phyloP scores from a whole-genome alignment of 2,888 invertebrate genomes.

The Melolontha melolontha region DNA sequence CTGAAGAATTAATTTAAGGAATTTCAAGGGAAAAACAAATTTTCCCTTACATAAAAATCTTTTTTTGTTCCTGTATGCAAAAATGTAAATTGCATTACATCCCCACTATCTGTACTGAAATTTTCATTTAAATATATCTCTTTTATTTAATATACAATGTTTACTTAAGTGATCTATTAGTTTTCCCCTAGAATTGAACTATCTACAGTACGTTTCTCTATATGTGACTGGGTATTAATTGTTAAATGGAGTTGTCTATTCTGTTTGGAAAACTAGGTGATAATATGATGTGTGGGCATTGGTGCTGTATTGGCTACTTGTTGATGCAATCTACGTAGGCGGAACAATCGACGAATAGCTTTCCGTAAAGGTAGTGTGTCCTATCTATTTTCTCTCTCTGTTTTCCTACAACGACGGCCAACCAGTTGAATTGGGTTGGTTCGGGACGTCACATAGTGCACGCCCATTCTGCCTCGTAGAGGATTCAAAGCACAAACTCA shows the following conservation, averaged over 20 bases:
- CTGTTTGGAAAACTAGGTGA: conserved; percentile 53
- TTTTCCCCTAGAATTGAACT: neutral
- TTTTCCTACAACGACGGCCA: conserved; percentile 61
- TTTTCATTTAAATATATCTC: neutral
- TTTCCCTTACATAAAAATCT: no score
- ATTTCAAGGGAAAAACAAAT: no score
- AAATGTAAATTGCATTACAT: no score
- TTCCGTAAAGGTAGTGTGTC: conserved; percentile 57
- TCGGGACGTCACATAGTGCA: conserved; percentile 23
- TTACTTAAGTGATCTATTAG: neutral
- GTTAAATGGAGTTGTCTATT: conserved; percentile 38
- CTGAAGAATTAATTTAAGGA: no score
- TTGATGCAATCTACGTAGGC: conserved; percentile 63
- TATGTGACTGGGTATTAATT: conserved; percentile 27
- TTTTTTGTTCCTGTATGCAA: no score
- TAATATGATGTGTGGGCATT: conserved; percentile 56
- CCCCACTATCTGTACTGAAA: no score
- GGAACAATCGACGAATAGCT: conserved; percentile 60
- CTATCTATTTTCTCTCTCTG: conserved; percentile 50
- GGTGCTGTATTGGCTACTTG: conserved; percentile 66
- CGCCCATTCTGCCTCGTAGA: conserved; percentile 27
- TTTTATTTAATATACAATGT: neutral
- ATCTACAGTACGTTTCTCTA: conserved; percentile 24
- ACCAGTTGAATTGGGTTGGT: conserved; percentile 60
- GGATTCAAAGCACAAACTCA: conserved; percentile 37